Percentiles rank a stretch among this genome's conserved stretches.
phyloP scores from a whole-genome alignment of 2,797 vertebrate species.

The Onychomys leucogaster region DNA sequence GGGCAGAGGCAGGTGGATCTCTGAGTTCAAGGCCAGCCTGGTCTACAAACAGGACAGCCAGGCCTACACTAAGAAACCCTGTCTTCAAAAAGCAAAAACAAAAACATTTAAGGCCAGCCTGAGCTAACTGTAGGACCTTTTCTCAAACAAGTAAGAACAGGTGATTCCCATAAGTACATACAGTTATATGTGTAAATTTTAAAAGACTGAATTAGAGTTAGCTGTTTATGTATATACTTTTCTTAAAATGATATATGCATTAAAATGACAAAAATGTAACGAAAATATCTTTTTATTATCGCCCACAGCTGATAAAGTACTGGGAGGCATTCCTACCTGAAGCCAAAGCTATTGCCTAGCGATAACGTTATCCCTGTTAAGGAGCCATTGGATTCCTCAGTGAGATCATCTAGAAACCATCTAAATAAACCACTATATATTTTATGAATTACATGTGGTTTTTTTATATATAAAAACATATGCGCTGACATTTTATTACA shows the following conservation, averaged over 20 bases:
- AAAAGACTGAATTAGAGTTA: conserved; percentile 26
- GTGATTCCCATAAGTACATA: neutral
- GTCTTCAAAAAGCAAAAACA: neutral
- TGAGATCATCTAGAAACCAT: conserved; percentile 89
- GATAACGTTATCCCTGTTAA: conserved; percentile 82
- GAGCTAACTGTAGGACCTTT: neutral
- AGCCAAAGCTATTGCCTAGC: conserved; percentile 98
- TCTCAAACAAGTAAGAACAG: neutral
- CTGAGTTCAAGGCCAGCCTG: neutral
- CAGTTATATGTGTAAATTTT: neutral
- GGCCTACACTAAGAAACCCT: neutral
- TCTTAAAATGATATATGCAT: neutral
- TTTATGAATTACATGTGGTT: conserved; percentile 90
- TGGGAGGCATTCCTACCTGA: conserved; percentile 99
- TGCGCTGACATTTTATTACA: conserved; percentile 89
- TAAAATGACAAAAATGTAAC: conserved; percentile 48
- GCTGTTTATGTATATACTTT: conserved; percentile 8
- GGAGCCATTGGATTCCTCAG: conserved; percentile 87
- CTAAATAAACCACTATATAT: conserved; percentile 92
- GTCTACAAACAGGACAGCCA: neutral
- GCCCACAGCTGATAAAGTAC: conserved; percentile 96
- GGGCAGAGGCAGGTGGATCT: neutral
- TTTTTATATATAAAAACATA: conserved; percentile 85
- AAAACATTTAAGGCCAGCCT: neutral
- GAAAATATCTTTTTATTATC: conserved; percentile 61